These are phyloP conservation scores for Dicroscelio sp. DNA, from an alignment of 2,888 invertebrate species.

Conservation along the genomic window DNA sequence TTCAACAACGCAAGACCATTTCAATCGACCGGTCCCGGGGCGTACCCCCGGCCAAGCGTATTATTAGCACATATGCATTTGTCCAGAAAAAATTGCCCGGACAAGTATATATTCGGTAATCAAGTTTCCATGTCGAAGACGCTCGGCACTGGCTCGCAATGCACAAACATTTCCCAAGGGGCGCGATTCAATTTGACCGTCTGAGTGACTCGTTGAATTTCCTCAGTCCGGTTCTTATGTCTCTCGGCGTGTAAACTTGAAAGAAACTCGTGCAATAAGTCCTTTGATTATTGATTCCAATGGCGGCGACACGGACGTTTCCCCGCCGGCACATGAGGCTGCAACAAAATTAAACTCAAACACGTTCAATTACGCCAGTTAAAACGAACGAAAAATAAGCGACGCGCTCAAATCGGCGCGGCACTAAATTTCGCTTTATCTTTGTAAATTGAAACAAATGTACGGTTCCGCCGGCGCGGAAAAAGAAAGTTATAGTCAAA, in stretches of 20 bases:
- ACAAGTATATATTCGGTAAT: conserved; percentile 81
- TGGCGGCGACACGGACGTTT: conserved; percentile 28
- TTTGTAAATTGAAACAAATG: conserved; percentile 84
- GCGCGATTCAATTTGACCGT: conserved; percentile 89
- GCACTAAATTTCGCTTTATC: conserved; percentile 66
- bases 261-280: conserved; percentile 87
- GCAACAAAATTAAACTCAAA: too few species aligned
- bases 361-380: not conserved
- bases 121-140: conserved; percentile 75
- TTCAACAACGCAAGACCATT: conserved; percentile 16
- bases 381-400: conserved; percentile 28
- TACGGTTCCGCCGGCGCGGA: conserved; percentile 78
- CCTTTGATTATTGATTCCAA: conserved; percentile 85
- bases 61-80: conserved; percentile 14
- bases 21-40: not conserved
- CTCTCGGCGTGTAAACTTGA: conserved; percentile 73
- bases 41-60: not conserved
- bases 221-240: conserved; percentile 63
- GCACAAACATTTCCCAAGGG: conserved; percentile 89
- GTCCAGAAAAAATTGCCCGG: not conserved
- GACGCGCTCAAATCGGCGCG: conserved; percentile 14
- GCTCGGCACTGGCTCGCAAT: conserved; percentile 74
- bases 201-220: conserved; percentile 88
- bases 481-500: conserved; percentile 83
- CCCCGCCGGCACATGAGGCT: too few species aligned